Percentiles rank a stretch among this genome's conserved stretches.
Evolutionary conservation across 2,113 vertebrate species (phyloP).

Genomic region (Gobius niger): DNA sequence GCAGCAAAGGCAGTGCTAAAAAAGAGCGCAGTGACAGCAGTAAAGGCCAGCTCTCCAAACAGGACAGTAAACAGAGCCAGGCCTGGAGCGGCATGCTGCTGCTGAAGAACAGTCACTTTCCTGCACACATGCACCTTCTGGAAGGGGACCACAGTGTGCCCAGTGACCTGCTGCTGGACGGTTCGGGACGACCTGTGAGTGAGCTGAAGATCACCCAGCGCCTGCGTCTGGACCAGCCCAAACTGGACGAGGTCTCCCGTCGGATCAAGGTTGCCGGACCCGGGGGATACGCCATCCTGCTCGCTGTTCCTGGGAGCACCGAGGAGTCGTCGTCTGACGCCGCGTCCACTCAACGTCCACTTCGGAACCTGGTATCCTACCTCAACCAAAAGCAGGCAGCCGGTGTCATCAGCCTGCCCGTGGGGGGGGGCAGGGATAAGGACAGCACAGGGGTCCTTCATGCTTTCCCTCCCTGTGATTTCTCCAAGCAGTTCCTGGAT

Average conservation of each 20-base stretch:
- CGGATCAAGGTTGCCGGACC: conserved; percentile 98
- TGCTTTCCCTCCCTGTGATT: conserved; percentile 98
- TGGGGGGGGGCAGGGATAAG: conserved; percentile 97
- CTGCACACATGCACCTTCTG: conserved; percentile 96
- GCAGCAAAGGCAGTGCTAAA: conserved; percentile 83
- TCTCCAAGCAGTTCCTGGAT: conserved; percentile 99
- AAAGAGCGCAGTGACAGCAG: conserved; percentile 81
- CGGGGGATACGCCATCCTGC: conserved; percentile 90
- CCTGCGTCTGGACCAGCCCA: conserved; percentile 97
- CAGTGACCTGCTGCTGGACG: conserved; percentile 88
- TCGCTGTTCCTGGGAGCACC: conserved; percentile 89
- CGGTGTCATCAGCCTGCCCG: conserved; percentile 97
- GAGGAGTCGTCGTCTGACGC: conserved; percentile 83
- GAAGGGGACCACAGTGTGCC: conserved; percentile 92
- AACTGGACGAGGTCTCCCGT: conserved; percentile 96
- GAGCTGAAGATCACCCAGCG: conserved; percentile 99
- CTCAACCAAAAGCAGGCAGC: conserved; percentile 99
- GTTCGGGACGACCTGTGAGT: conserved; percentile 86
- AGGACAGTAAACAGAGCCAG: conserved; percentile 84
- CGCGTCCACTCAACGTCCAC: conserved; percentile 91
- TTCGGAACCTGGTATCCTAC: conserved; percentile 99
- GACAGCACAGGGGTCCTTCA: conserved; percentile 98
- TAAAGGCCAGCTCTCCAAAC: conserved; percentile 74
- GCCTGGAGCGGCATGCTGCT: conserved; percentile 98
- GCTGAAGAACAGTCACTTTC: conserved; percentile 98